Evolutionary conservation across 2,888 invertebrate species (phyloP).

Genomic region (Podotricha telesiphe): DNA sequence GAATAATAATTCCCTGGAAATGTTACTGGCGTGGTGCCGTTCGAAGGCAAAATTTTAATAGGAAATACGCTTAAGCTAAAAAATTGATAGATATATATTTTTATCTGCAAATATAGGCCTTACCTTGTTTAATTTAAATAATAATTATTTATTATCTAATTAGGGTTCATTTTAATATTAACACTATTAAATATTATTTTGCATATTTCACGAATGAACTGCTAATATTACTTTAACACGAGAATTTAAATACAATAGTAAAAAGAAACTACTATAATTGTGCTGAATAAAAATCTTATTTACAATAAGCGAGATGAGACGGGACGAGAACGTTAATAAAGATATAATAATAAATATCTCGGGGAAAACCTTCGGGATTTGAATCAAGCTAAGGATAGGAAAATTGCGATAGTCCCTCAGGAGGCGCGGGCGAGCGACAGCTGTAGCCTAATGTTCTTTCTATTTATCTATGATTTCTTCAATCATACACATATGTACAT

Average conservation of each 20-base stretch:
- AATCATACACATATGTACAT: slow-evolving; percentile 58
- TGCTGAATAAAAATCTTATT: slow-evolving; percentile 65
- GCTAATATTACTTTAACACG: not conserved
- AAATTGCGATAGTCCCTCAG: slow-evolving; percentile 79
- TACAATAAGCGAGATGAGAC: slow-evolving; percentile 69
- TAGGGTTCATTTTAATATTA: not conserved
- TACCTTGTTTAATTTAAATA: not conserved
- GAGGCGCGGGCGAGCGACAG: slow-evolving; percentile 71
- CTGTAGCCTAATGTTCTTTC: slow-evolving; percentile 78
- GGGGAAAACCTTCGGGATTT: slow-evolving; percentile 77
- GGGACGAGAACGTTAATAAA: slow-evolving; percentile 75
- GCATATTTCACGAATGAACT: not conserved
- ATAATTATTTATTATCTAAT: not conserved
- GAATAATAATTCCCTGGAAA: not conserved
- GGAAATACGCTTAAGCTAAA: no score
- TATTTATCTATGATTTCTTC: slow-evolving; percentile 74
- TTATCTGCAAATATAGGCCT: not conserved
- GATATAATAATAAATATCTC: slow-evolving; percentile 82
- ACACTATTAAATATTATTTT: not conserved
- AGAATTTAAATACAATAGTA: slow-evolving; percentile 16
- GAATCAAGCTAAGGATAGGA: slow-evolving; percentile 81
- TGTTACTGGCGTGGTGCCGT: not conserved
- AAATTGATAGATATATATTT: not conserved
- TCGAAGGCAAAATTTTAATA: not conserved
- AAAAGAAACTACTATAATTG: slow-evolving; percentile 65